Evolutionary conservation across 2,113 vertebrate genomes (phyloP).

Genomic region (Aspiorhynchus laticeps): DNA sequence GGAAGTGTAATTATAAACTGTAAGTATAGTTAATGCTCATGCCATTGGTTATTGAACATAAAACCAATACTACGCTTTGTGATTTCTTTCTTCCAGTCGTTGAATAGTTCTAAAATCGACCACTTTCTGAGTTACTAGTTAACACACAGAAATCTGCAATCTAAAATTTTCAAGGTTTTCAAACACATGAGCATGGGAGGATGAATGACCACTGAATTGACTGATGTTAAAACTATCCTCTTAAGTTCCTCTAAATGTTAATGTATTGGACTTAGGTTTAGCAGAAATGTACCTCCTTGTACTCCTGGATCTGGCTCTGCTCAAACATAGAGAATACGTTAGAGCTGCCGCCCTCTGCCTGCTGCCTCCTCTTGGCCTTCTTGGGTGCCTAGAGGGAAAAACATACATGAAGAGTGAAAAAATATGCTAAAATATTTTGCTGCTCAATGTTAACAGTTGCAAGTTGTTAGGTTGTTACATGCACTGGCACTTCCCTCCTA

Average conservation of each 20-base stretch:
- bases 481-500: not conserved
- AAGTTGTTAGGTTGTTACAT: not conserved
- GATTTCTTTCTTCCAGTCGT: not conserved
- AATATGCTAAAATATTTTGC: not conserved
- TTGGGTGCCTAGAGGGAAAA: conserved; percentile 83
- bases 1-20: no score
- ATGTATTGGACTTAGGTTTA: not conserved
- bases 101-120: not conserved
- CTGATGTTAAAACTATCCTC: not conserved
- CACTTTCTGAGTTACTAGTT: not conserved
- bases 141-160: not conserved
- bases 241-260: not conserved
- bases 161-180: not conserved
- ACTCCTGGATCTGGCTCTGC: conserved; percentile 96
- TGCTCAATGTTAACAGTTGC: not conserved
- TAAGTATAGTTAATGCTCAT: no score
- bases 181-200: not conserved
- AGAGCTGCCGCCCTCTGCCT: conserved; percentile 85
- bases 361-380: conserved; percentile 90
- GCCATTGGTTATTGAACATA: not conserved
- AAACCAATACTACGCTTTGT: not conserved
- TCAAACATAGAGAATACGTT: conserved; percentile 96
- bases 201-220: not conserved
- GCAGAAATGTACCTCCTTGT: conserved; percentile 83
- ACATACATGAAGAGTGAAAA: not conserved